Evolutionary conservation across 2,888 invertebrate species (phyloP).

Genomic region (Cantharis lateralis): DNA sequence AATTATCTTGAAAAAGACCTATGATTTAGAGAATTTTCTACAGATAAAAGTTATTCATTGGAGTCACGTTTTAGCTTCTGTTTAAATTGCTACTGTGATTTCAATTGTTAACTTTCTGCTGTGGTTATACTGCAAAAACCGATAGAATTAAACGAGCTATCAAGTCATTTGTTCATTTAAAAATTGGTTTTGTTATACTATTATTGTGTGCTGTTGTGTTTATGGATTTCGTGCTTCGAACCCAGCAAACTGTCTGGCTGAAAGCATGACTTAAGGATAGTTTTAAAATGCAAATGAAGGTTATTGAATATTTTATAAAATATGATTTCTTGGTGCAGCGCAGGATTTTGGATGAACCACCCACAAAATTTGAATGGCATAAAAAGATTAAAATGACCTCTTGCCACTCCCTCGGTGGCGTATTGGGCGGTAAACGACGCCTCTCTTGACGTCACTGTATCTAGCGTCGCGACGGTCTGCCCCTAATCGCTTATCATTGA

Average conservation of each 20-base stretch:
- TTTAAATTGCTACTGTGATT: constrained; percentile 2
- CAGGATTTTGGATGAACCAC: constrained; percentile 53
- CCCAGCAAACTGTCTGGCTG: not conserved
- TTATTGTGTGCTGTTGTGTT: not conserved
- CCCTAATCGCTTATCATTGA: constrained; percentile 48
- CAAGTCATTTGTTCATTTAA: not conserved
- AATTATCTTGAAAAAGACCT: not conserved
- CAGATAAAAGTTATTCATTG: not conserved
- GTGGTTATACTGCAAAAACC: not conserved
- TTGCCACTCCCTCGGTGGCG: constrained; percentile 56
- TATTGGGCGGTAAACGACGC: constrained; percentile 55
- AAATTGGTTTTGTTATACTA: not conserved
- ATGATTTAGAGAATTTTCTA: not conserved
- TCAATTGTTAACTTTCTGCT: constrained; percentile 1
- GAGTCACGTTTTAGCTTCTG: constrained; percentile 4
- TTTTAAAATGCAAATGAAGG: not conserved
- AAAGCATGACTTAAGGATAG: not conserved
- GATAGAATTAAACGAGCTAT: not conserved
- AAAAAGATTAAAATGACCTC: constrained; percentile 58
- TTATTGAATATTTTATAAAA: constrained; percentile 7
- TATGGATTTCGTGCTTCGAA: not conserved
- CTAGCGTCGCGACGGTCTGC: constrained; percentile 51
- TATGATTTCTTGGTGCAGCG: constrained; percentile 44
- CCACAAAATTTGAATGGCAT: constrained; percentile 57
- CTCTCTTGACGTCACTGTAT: constrained; percentile 55